Percentiles rank a stretch among this genome's conserved stretches.
Conservation (phyloP, 2,113 vertebrate genomes). For the Merops nubicus region DNA sequence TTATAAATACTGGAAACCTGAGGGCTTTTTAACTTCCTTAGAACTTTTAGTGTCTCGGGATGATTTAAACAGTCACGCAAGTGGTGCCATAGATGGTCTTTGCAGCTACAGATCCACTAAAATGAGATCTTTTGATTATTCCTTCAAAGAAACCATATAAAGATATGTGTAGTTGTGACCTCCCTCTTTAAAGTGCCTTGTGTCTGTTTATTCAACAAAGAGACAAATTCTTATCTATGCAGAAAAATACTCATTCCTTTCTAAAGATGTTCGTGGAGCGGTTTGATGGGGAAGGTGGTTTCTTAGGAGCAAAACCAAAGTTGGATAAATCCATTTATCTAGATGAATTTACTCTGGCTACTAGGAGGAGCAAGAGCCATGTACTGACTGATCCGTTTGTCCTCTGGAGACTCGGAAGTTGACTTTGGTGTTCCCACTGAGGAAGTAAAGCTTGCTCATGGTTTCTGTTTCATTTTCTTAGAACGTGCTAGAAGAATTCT, state of each 20-base stretch:
- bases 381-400: neutral
- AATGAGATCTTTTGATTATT: neutral
- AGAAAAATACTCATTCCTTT: neutral
- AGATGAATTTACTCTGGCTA: neutral
- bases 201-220: neutral
- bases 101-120: neutral
- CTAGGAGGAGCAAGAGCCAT: neutral
- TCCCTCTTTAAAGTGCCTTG: neutral
- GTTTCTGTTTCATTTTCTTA: neutral
- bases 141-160: neutral
- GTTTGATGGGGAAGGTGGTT: neutral
- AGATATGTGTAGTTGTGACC: fast-evolving
- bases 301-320: neutral
- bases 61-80: neutral
- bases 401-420: fast-evolving
- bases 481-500: neutral
- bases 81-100: neutral
- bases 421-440: fast-evolving
- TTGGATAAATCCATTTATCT: neutral
- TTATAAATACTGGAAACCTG: too few species aligned
- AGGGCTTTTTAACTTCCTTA: neutral
- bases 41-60: neutral
- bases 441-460: neutral
- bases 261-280: neutral
- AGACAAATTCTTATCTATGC: neutral